phyloP scores from a whole-genome alignment of 2,113 vertebrate genomes.

The Thermophis baileyi region DNA sequence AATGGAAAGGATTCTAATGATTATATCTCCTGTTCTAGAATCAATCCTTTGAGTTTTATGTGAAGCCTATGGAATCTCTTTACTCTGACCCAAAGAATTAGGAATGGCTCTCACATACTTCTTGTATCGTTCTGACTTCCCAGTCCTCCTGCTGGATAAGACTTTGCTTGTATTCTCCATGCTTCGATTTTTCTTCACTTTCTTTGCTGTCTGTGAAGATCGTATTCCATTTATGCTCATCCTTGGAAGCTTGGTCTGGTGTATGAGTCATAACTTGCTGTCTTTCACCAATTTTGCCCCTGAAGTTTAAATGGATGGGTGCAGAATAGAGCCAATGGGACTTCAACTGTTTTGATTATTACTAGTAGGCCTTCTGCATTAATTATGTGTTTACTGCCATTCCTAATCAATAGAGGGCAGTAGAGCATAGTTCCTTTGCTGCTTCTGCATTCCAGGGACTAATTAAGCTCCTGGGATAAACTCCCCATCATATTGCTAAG shows the following conservation, averaged over 20 bases:
- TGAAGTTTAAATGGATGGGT: background rate
- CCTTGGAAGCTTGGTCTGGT: background rate
- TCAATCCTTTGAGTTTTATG: background rate
- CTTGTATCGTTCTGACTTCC: background rate
- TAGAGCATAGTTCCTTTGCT: background rate
- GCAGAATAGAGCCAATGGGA: background rate
- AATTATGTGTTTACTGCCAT: background rate
- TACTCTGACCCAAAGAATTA: background rate
- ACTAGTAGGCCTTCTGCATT: background rate
- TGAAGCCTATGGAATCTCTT: background rate
- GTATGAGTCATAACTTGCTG: background rate
- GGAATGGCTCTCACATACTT: background rate
- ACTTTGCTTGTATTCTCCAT: background rate
- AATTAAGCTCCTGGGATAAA: no score
- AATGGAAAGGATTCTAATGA: background rate
- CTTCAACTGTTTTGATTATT: background rate
- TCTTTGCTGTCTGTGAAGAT: background rate
- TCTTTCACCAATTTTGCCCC: background rate
- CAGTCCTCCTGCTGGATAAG: background rate
- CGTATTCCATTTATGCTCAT: background rate
- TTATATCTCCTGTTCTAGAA: background rate
- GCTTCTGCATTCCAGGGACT: background rate
- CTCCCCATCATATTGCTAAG: background rate
- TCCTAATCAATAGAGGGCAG: background rate
- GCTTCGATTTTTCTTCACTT: background rate